Percentiles rank a stretch among this genome's conserved stretches.
Conservation (phyloP, 2,888 invertebrate species). For the Amiota minor region DNA sequence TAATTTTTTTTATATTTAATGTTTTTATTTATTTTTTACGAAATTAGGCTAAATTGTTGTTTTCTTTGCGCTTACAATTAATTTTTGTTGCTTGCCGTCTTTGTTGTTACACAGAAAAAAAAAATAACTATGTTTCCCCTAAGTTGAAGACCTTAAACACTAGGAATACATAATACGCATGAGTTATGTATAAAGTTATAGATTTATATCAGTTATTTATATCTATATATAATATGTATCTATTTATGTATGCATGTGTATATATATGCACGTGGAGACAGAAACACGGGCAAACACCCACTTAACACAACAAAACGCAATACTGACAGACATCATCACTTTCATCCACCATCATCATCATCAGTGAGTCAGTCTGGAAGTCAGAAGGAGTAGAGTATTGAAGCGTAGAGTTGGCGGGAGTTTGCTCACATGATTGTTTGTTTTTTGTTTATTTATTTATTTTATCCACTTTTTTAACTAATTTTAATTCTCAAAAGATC, state of each 20-base stretch:
- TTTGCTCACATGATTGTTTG: not conserved
- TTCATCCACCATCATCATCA: too few relatives aligned
- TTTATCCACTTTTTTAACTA: slow-evolving; percentile 45
- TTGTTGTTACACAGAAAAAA: slow-evolving; percentile 11
- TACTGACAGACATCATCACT: too few relatives aligned
- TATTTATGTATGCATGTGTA: not conserved
- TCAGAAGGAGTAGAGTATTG: not conserved
- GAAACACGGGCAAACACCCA: not conserved
- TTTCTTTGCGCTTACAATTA: slow-evolving; percentile 10
- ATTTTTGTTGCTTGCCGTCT: not conserved
- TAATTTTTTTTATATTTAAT: not conserved
- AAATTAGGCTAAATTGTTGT: slow-evolving; percentile 23
- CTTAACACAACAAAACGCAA: not conserved
- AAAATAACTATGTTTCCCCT: slow-evolving; percentile 20
- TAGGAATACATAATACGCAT: not conserved
- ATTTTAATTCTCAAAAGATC: slow-evolving; percentile 53
- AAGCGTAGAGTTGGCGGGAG: not conserved
- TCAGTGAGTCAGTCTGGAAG: not conserved
- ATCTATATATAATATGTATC: not conserved
- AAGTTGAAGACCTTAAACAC: slow-evolving; percentile 11
- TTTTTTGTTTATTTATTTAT: not conserved
- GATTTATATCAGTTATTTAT: not conserved
- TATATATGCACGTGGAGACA: slow-evolving; percentile 1
- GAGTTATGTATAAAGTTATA: not conserved
- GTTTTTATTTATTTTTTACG: not conserved